Base-by-base conservation (phyloP, 2,888 invertebrate species). In the Habroteleia sp. region DNA sequence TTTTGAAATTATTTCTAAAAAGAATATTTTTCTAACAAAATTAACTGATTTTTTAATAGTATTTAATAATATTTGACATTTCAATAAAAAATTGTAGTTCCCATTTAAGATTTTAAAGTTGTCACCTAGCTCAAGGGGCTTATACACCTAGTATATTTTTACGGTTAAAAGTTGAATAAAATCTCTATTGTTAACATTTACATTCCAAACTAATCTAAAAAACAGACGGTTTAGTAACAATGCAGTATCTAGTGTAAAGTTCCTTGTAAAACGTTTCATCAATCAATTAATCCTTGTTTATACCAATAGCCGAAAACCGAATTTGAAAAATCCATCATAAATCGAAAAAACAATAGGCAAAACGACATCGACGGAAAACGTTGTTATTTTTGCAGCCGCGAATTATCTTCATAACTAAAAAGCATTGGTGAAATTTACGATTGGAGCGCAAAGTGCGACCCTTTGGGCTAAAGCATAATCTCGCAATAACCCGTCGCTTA, bases 371-470 rank as follows among this genome's bases (percentile, higher is more conserved):
- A n/a, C n/a, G n/a, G n/a, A n/a, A n/a, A n/a, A n/a, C n/a, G n/a
- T n/a, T n/a, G n/a, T n/a, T 29, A 46, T 10, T 46, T 29, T 14
- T 16, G 46, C 16, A 27, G 42, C 14, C 7, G 2, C 1, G n/a
- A 42, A 48, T 31, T 48, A 31, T 48, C 17, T 31, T 17, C 10
- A 31, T 52, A 52, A 25, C 37, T 35, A 35, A 50, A 35, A 52
- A 25, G 52, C 41, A 50, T 42, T 16, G 41, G 11, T 6, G 11
- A 52, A 63, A 63, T 63, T 63, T 63, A 63, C 35, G 63, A 63
- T 31, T 50, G 50, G 23, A 7, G 13, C 7, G 8, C 31, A 56
- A 31, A 62, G 29, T 31, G 5, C 29, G 17, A 48, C 35, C 44
- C 58, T 44, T 58, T 13, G 35, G 25, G 48, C 6, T 44, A 23